Evolutionary conservation across 1,140 invertebrate species (phyloP).

Genomic region (Euwallacea similis): DNA sequence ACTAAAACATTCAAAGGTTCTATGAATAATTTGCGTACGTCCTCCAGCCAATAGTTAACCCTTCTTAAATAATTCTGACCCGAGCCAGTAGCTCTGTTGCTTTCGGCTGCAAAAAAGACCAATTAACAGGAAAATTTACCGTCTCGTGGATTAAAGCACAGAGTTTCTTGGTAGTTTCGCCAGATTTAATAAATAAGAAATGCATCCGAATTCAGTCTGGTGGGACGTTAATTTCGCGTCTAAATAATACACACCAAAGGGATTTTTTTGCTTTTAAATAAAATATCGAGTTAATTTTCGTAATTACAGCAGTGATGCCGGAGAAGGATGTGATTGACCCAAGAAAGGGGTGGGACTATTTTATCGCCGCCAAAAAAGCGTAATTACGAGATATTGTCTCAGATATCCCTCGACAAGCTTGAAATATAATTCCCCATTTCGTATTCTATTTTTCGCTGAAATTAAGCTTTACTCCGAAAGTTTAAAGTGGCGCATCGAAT

Average conservation of each 20-base stretch:
- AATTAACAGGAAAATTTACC: not conserved
- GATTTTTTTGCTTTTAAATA: constrained; percentile 8
- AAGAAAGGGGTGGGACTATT: no score
- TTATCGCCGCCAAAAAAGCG: no score
- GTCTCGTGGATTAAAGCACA: constrained; percentile 8
- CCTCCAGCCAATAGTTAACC: constrained; percentile 8
- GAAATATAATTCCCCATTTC: constrained; percentile 29
- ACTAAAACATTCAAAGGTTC: not conserved
- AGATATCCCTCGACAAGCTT: constrained; percentile 13
- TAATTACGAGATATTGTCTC: constrained; percentile 26
- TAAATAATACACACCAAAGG: constrained; percentile 3
- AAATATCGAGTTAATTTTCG: constrained; percentile 5
- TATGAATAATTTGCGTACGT: not conserved
- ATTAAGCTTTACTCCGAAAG: constrained; percentile 31
- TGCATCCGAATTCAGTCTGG: not conserved
- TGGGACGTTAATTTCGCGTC: not conserved
- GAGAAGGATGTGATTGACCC: no score
- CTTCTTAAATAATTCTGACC: constrained; percentile 10
- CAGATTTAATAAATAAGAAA: constrained; percentile 29
- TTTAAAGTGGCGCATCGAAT: constrained; percentile 37
- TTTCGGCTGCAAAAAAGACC: constrained; percentile 5
- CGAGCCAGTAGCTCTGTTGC: not conserved
- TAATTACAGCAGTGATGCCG: no score
- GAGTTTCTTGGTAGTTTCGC: constrained; percentile 18
- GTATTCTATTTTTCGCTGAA: constrained; percentile 36